Evolutionary conservation across 2,888 invertebrate genomes (phyloP).

Genomic region (Rapana venosa): DNA sequence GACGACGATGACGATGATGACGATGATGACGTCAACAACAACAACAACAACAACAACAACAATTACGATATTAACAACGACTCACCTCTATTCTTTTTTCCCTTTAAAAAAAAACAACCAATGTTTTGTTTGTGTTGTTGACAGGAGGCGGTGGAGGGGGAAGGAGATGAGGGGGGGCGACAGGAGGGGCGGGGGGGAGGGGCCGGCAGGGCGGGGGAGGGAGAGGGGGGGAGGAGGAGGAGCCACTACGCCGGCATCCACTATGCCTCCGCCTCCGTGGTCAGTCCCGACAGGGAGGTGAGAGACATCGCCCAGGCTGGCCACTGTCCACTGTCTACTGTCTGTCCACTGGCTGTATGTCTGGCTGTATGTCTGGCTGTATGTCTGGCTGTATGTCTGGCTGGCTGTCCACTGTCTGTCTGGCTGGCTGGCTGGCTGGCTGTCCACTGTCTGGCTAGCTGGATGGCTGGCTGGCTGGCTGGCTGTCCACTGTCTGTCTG

Average conservation of each 20-base stretch:
- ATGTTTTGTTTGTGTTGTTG: background rate
- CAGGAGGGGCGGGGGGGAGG: background rate
- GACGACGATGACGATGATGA: background rate
- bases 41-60: background rate
- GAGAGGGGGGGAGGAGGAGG: conserved; percentile 5
- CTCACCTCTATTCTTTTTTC: too few species aligned
- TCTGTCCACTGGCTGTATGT: too few species aligned
- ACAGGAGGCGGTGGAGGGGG: conserved; percentile 33
- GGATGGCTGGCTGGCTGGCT: too few species aligned
- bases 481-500: too few species aligned
- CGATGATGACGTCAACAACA: background rate
- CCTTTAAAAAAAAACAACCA: background rate
- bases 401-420: too few species aligned
- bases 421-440: too few species aligned
- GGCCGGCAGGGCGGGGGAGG: background rate
- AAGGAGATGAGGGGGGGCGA: conserved; percentile 36
- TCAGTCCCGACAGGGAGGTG: conserved; percentile 37
- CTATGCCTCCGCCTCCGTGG: conserved; percentile 37
- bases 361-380: too few species aligned
- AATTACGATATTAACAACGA: background rate
- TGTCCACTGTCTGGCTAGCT: too few species aligned
- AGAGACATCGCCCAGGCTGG: background rate
- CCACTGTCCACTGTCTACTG: too few species aligned
- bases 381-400: too few species aligned
- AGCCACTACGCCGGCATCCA: conserved; percentile 39